Percentiles rank a stretch among this genome's conserved stretches.
phyloP scores from a whole-genome alignment of 2,113 vertebrate genomes.

The Calidris pugnax region DNA sequence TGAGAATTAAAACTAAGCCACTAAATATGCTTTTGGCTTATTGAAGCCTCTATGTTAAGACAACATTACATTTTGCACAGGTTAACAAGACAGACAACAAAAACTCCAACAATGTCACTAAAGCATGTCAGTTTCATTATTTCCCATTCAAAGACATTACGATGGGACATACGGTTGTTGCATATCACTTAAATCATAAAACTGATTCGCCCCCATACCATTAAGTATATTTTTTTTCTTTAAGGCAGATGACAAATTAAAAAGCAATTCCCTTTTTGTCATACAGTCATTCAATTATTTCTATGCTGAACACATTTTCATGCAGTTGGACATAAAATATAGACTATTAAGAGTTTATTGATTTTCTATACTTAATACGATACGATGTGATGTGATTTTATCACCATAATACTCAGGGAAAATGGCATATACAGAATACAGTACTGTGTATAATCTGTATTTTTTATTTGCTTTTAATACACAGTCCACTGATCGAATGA shows the following conservation, averaged over 20 bases:
- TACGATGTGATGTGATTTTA: not conserved
- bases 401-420: not conserved
- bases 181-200: not conserved
- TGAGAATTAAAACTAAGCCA: not conserved
- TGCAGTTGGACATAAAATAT: not conserved
- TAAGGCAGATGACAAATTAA: not conserved
- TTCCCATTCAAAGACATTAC: not conserved
- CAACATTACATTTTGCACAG: not conserved
- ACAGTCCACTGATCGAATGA: not conserved
- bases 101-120: not conserved
- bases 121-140: not conserved
- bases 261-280: constrained; percentile 38
- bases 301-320: not conserved
- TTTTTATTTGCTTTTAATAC: not conserved
- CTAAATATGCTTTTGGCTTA: not conserved
- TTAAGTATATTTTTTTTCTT: not conserved
- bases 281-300: not conserved
- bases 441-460: not conserved
- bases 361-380: not conserved
- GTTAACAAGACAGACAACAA: constrained; percentile 12
- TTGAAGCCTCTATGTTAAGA: not conserved
- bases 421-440: not conserved
- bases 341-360: not conserved
- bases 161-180: not conserved
- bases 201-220: not conserved